These are phyloP conservation scores for Otocyon megalotis DNA, from an alignment of 2,113 vertebrate species.

Conservation along the genomic window DNA sequence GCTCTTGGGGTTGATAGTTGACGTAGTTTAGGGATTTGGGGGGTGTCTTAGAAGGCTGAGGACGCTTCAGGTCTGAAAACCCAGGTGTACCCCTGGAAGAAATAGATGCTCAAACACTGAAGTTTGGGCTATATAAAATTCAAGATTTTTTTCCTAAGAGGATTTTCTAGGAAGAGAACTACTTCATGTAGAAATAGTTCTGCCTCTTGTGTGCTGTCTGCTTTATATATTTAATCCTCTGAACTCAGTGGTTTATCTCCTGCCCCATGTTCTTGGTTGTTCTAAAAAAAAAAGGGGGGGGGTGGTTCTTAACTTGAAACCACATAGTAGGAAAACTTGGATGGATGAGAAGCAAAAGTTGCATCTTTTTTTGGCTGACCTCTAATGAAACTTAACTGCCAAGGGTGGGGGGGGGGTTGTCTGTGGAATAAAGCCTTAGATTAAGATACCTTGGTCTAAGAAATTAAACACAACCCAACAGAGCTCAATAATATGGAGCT, in stretches of 20 bases:
- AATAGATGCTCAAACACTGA: background rate
- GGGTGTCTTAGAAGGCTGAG: background rate
- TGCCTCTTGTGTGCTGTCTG: background rate
- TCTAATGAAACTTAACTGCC: background rate
- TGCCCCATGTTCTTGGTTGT: background rate
- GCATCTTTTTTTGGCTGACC: background rate
- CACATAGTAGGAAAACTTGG: background rate
- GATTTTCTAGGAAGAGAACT: slow-evolving; percentile 35
- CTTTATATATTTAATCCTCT: slow-evolving; percentile 14
- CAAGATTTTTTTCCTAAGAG: background rate
- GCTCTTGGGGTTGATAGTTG: background rate
- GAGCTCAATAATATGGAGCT: background rate
- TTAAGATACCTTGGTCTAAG: background rate
- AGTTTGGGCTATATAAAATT: background rate
- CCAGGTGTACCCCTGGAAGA: background rate
- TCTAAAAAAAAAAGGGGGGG: background rate
- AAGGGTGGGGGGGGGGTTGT: too few relatives aligned
- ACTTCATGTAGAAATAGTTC: background rate
- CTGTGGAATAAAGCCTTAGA: background rate
- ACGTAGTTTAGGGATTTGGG: background rate
- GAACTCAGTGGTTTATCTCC: background rate
- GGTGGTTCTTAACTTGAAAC: background rate
- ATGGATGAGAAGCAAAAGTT: background rate
- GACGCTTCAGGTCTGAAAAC: background rate
- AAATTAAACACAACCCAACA: background rate